Base-by-base conservation (phyloP, 2,888 invertebrate species). In the Digitonthophagus gazella region DNA sequence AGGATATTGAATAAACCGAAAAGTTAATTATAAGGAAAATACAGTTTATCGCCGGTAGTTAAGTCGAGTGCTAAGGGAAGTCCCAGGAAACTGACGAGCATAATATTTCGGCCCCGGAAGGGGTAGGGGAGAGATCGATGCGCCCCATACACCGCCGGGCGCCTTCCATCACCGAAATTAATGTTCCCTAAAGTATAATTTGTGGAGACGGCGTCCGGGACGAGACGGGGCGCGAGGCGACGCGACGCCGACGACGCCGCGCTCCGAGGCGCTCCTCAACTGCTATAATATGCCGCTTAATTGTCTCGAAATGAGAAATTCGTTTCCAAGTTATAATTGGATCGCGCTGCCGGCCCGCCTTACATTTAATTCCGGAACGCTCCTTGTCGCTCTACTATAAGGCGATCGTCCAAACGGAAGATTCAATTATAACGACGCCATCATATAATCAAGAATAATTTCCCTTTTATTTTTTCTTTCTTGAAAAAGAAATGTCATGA, bases 261-360 rank as follows among this genome's bases (percentile, higher is more conserved):
- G 81, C 81, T 80, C 81, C 80, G 77, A 78, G 77, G 80, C 28
- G 80, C 82, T 83, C 82, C 82, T 77, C 80, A 79, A 78, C 79
- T 83, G 80, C 82, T 84, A 83, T 84, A 84, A 84, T 84, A 84
- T 84, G 84, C 83, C 83, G 82, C 83, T 84, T 85, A 84, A 85
- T 84, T 84, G 84, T 84, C 83, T 83, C 82, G 83, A 84, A 84
- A 84, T 85, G 84, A 84, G 85, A 85, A 85, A 85, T 85, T 84
- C 85, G 84, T 82, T 82, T 83, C 82, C 83, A 84, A 85, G 83
- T 85, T 85, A 84, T 85, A 85, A 84, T 85, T 84, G 84, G 84
- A 84, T 84, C 68, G 69, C 64, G 63, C 11, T 19, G 44, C 68
- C 65, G 22, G 20, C 28, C 64, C 15, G 20, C 64, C 28, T 55